Evolutionary conservation across 2,113 vertebrate genomes (phyloP), one percentile per base, ranked within the genome.

Genomic region (Rhinolophus sinicus): DNA sequence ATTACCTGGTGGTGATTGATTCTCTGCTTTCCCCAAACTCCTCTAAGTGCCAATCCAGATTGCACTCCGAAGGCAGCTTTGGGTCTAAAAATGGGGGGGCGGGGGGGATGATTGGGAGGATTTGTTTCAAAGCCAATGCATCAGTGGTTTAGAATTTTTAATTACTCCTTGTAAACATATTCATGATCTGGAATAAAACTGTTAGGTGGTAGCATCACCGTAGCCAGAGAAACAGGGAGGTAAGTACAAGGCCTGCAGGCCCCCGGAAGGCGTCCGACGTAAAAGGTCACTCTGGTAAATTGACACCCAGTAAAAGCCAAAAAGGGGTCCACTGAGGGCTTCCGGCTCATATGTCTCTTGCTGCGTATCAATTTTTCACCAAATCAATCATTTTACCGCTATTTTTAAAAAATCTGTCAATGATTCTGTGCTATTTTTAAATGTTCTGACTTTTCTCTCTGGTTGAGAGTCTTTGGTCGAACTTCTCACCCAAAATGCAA

Each of bases 1-100:
- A 47, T 98, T 97, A 97, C 92, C 62, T 82, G 90, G 69, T 64
- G 84, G 28, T 88, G 97, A 98, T 91, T 89, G 97, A 98, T 96
- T 72, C 95, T 90, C 94, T 97, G 87, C 89, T 98, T 97, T 89
- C 70, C 56, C 65, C 77, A 97, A 70, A n/a, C 88, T 96, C 97
- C 93, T 91, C 96, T 97, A 94, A 97, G 87, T 94, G 90, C 86
- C 95, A 87, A 78, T 65, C 85, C 90, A 3, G 9, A 54, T 15
- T 67, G 28, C 58, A 94, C 52, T 69, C 70, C 58, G 95, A 77
- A 93, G 97, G 88, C 65, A 85, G 22, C 73, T 82, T 92, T 70
- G 2, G 70, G 97, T 94, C 97, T 97, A 95, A 98, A 98, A 98
- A 97, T 18, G 97, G 58, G 56, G 14, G 38, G 97, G 62, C 44